A percentile compares a stretch with the other conserved stretches of the same genome.
phyloP scores from a whole-genome alignment of 2,797 vertebrate species.

The Halcyon smyrnensis region DNA sequence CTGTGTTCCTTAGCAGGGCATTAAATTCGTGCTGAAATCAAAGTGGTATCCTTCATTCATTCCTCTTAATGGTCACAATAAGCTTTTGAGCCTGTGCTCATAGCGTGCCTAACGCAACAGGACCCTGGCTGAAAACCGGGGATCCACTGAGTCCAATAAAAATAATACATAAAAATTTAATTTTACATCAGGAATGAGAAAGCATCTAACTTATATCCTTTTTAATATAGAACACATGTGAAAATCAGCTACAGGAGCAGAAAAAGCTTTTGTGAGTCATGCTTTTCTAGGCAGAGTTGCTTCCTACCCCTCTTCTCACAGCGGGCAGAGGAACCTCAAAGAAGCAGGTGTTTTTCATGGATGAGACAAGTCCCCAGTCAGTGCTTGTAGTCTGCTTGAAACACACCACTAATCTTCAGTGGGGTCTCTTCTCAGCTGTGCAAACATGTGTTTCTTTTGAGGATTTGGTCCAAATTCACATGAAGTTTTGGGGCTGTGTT shows the following conservation, averaged over 20 bases:
- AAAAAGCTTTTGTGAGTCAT: background rate
- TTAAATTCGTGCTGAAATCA: background rate
- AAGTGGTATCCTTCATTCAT: background rate
- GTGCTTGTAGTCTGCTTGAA: background rate
- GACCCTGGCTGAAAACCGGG: background rate
- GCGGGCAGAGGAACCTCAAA: constrained; percentile 49
- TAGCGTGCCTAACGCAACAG: background rate
- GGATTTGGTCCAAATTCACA: constrained; percentile 56
- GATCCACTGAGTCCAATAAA: background rate
- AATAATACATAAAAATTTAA: background rate
- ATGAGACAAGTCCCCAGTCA: background rate
- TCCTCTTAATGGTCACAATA: background rate
- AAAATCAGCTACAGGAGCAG: constrained; percentile 2
- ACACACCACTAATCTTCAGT: background rate
- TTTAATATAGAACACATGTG: constrained; percentile 34
- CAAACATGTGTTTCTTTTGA: constrained; percentile 13
- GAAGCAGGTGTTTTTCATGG: constrained; percentile 37
- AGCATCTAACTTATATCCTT: background rate
- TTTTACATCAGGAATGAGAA: background rate
- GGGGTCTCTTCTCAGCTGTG: constrained; percentile 49
- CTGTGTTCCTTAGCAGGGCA: background rate
- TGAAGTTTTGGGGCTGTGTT: constrained; percentile 10
- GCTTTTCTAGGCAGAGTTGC: background rate
- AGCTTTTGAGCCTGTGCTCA: background rate
- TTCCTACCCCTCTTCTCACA: background rate